Evolutionary conservation across 2,888 invertebrate species (phyloP), one percentile per base, ranked within the genome.

Genomic region (Harmothoe impar): DNA sequence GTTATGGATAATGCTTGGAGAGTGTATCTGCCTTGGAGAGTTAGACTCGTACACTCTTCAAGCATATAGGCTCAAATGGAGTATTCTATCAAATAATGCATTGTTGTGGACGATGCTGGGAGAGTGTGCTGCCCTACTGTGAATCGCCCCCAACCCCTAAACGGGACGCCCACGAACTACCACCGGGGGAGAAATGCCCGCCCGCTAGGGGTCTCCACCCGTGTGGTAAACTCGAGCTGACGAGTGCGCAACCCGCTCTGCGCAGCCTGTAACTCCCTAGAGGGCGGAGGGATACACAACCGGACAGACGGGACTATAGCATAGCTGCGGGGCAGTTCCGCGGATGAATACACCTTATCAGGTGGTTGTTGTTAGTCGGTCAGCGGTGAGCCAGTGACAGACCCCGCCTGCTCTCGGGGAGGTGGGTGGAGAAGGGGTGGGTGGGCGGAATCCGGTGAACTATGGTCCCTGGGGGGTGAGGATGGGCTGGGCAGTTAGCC

Each of bases 281-380:
- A 35, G 81, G 35, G 81, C 81, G 43, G 33, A 81, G 43, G 81
- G 81, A 81, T 81, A 81, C 81, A 81, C 35, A 77, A 25, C 29
- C 31, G 77, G 77, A 77, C 77, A 25, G 25, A 15, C 77, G 77
- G 77, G 25, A 77, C 77, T 77, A 77, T 77, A 77, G 77, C 77
- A 77, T 77, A 77, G 77, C 77, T 31, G 29, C 25, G 77, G 77
- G 77, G n/a, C 23, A 29, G 77, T 15, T 15, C 25, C 29, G 77
- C 25, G 77, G 77, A 77, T 77, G 77, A 77, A 77, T 77, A 29
- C 77, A 77, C 77, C 77, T 77, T 77, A 77, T 77, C 77, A 77
- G 77, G 77, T 77, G 77, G 77, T 77, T 77, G 77, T 77, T 77
- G 77, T 77, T 77, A 77, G 77, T 77, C 77, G 25, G 29, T 77